Percentiles rank a stretch among this genome's conserved stretches.
phyloP scores from a whole-genome alignment of 2,797 vertebrate species.

The Natrix natrix region DNA sequence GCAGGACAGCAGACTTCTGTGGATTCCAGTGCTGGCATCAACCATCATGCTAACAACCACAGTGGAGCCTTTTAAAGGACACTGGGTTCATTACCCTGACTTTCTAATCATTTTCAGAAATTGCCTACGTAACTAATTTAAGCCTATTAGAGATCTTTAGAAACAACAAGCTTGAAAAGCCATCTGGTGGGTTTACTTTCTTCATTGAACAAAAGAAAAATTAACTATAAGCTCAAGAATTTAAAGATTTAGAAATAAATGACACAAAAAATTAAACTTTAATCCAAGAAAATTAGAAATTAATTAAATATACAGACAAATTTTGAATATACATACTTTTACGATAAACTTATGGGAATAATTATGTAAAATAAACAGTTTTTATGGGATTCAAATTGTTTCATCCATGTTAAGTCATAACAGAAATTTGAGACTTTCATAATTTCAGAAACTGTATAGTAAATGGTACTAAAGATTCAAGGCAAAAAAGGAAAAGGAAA shows the following conservation, averaged over 20 bases:
- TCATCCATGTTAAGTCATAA: not conserved
- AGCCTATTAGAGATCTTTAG: not conserved
- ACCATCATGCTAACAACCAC: not conserved
- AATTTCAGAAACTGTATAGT: not conserved
- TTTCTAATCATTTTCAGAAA: not conserved
- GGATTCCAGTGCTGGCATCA: not conserved
- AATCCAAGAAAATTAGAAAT: not conserved
- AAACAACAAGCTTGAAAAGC: not conserved
- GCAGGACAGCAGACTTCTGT: not conserved
- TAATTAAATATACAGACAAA: not conserved
- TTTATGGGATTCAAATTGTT: not conserved
- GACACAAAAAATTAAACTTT: not conserved
- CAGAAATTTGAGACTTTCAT: not conserved
- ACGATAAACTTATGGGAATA: not conserved
- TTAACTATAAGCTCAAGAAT: not conserved
- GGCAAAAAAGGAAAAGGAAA: too few relatives aligned
- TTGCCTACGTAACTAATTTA: not conserved
- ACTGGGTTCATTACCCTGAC: not conserved
- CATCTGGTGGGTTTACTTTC: not conserved
- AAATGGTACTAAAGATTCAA: too few relatives aligned
- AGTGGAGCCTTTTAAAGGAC: not conserved
- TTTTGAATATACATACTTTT: not conserved
- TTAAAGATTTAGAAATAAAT: not conserved
- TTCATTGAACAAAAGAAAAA: not conserved
- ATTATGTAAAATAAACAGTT: not conserved